Evolutionary conservation across 2,113 vertebrate genomes (phyloP), one percentile per base, ranked within the genome.

Genomic region (Triplophysa tibetana): DNA sequence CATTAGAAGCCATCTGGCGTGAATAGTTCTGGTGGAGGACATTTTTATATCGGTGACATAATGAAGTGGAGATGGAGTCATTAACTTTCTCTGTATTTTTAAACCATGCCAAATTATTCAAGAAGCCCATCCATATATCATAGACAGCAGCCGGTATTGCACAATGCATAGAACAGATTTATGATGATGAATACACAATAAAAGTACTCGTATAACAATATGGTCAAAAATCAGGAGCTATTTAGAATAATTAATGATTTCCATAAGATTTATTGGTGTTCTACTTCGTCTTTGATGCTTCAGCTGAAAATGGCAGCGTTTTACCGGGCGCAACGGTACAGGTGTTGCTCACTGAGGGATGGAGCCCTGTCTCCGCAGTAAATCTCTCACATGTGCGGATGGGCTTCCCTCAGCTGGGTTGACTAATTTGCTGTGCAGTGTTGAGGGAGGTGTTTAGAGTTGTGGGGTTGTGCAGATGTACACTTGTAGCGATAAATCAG

Each of bases 381-480:
- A 79, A 62, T 61, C 66, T 23, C 67, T 52, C 41, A 76, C 79
- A 77, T 68, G 68, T 61, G 75, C 61, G 68, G n/a, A 69, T 65
- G 45, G 17, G 56, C 79, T 23, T 48, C 65, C 50, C 64, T 50
- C 45, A 61, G 72, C 79, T 16, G 16, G 61, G 38, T 54, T 64
- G 75, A 61, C 75, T 81, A 78, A 84, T 84, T 84, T 79, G 54
- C 79, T 77, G 56, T 75, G 75, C 69, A 16, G 66, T 81, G 82
- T 75, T 83, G 67, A 83, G 68, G 60, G 70, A 75, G 38, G 63
- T 72, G 70, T 61, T 84, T 81, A 81, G 64, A 41, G 64, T 65
- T 33, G 8, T 66, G 77, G 68, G 72, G 72, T 52, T 78, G 62
- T 64, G 62, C 60, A 63, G 38, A 60, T 79, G 65, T 52, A 70